Percentiles rank a stretch among this genome's conserved stretches.
phyloP scores from a whole-genome alignment of 2,797 vertebrate genomes.

The Alfaro cultratus region DNA sequence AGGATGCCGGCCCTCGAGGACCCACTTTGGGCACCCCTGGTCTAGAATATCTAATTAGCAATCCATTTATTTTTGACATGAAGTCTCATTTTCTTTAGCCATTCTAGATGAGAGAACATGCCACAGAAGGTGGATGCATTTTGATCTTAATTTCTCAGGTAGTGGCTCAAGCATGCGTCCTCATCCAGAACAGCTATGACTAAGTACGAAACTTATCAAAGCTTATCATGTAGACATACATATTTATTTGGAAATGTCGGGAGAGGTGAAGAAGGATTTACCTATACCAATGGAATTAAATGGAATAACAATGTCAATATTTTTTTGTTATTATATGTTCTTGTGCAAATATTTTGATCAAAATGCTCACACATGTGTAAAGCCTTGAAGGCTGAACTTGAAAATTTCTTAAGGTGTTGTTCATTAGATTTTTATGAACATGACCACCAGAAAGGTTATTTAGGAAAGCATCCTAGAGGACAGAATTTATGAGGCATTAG shows the following conservation, averaged over 20 bases:
- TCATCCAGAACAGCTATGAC: not conserved
- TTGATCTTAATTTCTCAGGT: not conserved
- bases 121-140: not conserved
- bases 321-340: not conserved
- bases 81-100: not conserved
- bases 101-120: not conserved
- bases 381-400: not conserved
- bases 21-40: too few species aligned
- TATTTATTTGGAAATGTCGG: not conserved
- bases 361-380: not conserved
- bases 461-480: not conserved
- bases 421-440: conserved; percentile 12
- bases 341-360: not conserved
- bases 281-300: too few species aligned
- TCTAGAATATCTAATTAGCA: not conserved
- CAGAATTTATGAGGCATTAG: not conserved
- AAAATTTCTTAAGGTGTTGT: not conserved
- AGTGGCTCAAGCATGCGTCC: not conserved
- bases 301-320: not conserved
- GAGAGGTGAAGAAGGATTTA: not conserved
- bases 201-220: not conserved
- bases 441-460: conserved; percentile 19
- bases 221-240: not conserved
- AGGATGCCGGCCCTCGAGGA: too few species aligned
- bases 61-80: not conserved